These are phyloP conservation scores for Pitangus sulphuratus DNA, from an alignment of 2,797 vertebrate species.

Conservation along the genomic window DNA sequence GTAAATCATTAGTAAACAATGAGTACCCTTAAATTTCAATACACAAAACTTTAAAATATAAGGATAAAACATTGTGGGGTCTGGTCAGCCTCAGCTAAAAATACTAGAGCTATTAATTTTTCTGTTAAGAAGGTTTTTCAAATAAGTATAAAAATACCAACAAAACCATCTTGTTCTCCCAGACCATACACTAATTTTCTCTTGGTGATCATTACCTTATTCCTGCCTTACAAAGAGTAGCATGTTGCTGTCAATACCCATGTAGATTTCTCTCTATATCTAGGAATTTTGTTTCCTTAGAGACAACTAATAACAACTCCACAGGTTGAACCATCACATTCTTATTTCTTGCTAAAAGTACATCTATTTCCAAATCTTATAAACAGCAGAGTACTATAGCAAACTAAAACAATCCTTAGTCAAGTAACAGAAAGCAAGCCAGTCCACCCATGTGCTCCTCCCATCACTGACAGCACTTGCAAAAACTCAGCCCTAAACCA, in stretches of 20 bases:
- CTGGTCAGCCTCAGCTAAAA: background rate
- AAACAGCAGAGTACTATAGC: background rate
- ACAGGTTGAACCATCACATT: background rate
- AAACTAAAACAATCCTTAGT: background rate
- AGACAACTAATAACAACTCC: background rate
- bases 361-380: background rate
- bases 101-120: background rate
- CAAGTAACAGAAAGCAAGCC: background rate
- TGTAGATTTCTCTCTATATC: background rate
- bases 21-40: background rate
- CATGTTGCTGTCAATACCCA: background rate
- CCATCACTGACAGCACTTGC: background rate
- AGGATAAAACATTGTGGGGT: background rate
- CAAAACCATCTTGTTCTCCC: background rate
- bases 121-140: background rate
- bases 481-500: background rate
- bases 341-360: background rate
- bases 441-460: background rate
- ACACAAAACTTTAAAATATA: background rate
- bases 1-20: background rate
- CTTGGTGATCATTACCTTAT: background rate
- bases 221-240: background rate
- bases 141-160: background rate
- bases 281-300: background rate
- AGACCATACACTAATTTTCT: background rate